Evolutionary conservation across 2,888 invertebrate genomes (phyloP), one percentile per base, ranked within the genome.

Genomic region (Agrilus cyanescens): DNA sequence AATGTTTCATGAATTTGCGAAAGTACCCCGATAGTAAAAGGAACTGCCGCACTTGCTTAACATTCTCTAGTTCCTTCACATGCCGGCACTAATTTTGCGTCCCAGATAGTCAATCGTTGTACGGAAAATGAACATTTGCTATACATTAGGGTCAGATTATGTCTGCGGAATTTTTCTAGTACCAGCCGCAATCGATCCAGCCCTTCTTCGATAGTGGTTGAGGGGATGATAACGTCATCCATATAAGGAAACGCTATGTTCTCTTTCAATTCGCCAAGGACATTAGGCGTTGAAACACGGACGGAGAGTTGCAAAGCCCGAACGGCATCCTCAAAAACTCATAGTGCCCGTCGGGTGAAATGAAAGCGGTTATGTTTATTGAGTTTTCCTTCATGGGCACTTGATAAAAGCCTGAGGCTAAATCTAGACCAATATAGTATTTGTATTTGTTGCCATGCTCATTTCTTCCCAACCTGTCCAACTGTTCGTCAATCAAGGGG

Each of bases 131-230:
- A 15, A 43, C 58, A 60, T 41, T 59, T 61, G 0, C 47, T 41
- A 2, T 57, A 35, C 40, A 60, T 61, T 3, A 62, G 31, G 3
- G 56, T n/a, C n/a, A n/a, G n/a, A n/a, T n/a, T n/a, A n/a, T 57
- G 52, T 1, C 49, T 41, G 34, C 51, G 29, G 4, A 59, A 32
- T 5, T 36, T 43, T 32, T 15, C 30, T 3, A 38, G 16, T 3
- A 38, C 38, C n/a, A 15, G 3, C 3, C 15, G 38, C 4, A 38
- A 12, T 14, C 38, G 31, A 2, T 38, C 3, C 7, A 38, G 18
- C 2, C 38, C 38, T 31, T 38, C 31, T 4, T 25, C 14, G 4
- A 29, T 20, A 12, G n/a, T 38, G n/a, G 30, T n/a, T 4, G n/a
- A 18, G 14, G 20, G 20, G n/a, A 10, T 13, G 12, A 39, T 15